These are phyloP conservation scores for Megathymus violae DNA, from an alignment of 1,140 invertebrate species.

Conservation along the genomic window DNA sequence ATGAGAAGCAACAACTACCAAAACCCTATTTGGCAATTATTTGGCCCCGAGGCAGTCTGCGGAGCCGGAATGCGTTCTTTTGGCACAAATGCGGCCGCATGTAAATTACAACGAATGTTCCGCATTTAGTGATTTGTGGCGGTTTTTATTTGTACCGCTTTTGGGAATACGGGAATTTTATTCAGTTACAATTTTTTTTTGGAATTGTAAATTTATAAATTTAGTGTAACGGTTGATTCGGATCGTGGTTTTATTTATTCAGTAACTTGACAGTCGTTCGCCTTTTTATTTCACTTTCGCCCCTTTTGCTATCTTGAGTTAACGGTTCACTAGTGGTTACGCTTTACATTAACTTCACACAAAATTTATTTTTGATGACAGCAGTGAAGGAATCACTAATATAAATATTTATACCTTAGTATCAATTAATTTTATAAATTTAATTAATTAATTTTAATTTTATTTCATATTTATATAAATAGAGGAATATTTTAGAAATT, in stretches of 20 bases:
- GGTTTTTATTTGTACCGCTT: conserved; percentile 12
- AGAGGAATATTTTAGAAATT: too few species aligned
- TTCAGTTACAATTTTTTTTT: conserved; percentile 6
- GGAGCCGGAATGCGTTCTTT: conserved; percentile 8
- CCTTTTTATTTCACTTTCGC: too few species aligned
- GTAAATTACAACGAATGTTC: conserved; percentile 14
- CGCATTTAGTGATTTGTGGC: conserved; percentile 12
- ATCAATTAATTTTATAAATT: too few species aligned
- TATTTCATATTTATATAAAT: too few species aligned
- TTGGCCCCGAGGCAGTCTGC: conserved; percentile 2
- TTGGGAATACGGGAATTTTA: conserved; percentile 5
- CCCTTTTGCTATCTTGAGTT: too few species aligned
- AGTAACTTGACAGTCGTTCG: too few species aligned
- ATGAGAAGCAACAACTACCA: conserved; percentile 2
- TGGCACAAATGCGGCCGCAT: conserved; percentile 3
- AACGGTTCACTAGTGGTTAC: too few species aligned
- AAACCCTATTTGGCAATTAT: conserved; percentile 3
- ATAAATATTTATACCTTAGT: too few species aligned
- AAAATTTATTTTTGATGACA: too few species aligned
- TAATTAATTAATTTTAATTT: too few species aligned
- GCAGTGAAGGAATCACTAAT: too few species aligned
- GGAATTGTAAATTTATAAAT: neutral
- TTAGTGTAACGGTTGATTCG: neutral
- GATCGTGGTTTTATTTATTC: neutral
- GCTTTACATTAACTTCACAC: too few species aligned